Evolutionary conservation across 2,113 vertebrate genomes (phyloP).

Genomic region (Oryzias curvinotus): DNA sequence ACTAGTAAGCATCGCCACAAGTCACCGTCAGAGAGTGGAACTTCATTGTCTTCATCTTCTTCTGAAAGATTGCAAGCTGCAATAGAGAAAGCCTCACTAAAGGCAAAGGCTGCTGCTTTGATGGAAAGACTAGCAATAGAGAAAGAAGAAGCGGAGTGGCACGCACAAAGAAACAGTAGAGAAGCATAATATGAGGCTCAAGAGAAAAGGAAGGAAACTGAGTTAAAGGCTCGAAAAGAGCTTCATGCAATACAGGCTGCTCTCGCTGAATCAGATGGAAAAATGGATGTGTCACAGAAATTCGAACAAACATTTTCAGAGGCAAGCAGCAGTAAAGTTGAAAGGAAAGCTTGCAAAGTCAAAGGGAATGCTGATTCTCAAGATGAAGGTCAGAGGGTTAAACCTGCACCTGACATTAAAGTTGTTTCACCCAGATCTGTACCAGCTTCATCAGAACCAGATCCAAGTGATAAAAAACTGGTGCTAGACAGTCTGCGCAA

Average conservation of each 20-base stretch:
- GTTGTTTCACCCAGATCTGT: no score
- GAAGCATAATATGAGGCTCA: slow-evolving; percentile 23
- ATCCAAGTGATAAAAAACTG: neutral
- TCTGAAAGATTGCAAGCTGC: slow-evolving; percentile 25
- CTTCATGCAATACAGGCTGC: no score
- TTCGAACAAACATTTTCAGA: no score
- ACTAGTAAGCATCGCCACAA: no score
- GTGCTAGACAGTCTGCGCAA: slow-evolving; percentile 31
- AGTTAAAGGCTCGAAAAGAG: slow-evolving; percentile 29
- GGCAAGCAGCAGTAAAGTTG: neutral
- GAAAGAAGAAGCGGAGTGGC: no score
- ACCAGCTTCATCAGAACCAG: no score
- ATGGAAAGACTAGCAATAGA: no score
- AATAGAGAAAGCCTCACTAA: slow-evolving; percentile 32
- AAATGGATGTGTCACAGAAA: no score
- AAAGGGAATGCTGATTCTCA: neutral
- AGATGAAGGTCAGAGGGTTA: neutral
- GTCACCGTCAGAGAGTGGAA: no score
- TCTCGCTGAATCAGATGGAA: no score
- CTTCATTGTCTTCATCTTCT: neutral
- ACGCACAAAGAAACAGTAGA: neutral
- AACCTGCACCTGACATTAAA: neutral
- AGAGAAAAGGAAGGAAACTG: no score
- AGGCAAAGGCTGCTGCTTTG: slow-evolving; percentile 31
- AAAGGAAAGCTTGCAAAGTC: neutral